These are phyloP conservation scores for Podarcis raffonei DNA, from an alignment of 2,113 vertebrate genomes.

Conservation along the genomic window DNA sequence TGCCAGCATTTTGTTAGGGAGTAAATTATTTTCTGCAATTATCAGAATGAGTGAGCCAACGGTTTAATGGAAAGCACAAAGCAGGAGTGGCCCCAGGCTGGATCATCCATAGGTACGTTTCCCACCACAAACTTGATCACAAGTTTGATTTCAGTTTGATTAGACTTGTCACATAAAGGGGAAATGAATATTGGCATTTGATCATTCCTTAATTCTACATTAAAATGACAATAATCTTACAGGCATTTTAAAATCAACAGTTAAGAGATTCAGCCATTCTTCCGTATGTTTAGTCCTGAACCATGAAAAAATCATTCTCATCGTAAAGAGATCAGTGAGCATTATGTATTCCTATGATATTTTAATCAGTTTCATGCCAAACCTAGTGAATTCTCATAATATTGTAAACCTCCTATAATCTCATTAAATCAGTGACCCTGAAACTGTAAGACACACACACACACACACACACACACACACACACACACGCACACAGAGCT, in stretches of 20 bases:
- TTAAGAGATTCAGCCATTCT: background rate
- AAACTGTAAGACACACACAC: constrained; percentile 9
- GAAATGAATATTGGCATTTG: background rate
- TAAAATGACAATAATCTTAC: background rate
- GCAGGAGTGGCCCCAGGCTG: background rate
- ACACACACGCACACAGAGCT: background rate
- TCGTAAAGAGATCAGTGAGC: background rate
- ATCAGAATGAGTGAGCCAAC: constrained; percentile 38
- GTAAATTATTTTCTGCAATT: constrained; percentile 49
- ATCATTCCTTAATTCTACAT: background rate
- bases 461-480: too few species aligned
- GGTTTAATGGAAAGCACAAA: background rate
- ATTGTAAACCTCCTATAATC: background rate
- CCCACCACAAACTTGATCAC: background rate
- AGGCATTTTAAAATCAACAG: background rate
- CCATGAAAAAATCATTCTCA: background rate
- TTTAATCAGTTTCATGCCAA: background rate
- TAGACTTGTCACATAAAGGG: background rate
- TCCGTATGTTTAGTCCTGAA: background rate
- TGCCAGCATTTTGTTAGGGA: constrained; percentile 52
- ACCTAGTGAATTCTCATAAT: background rate
- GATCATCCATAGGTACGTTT: background rate
- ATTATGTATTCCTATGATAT: constrained; percentile 6
- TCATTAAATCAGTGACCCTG: constrained; percentile 42
- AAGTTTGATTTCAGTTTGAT: background rate